phyloP scores from a whole-genome alignment of 1,140 invertebrate species.

The Penaeus vannamei region DNA sequence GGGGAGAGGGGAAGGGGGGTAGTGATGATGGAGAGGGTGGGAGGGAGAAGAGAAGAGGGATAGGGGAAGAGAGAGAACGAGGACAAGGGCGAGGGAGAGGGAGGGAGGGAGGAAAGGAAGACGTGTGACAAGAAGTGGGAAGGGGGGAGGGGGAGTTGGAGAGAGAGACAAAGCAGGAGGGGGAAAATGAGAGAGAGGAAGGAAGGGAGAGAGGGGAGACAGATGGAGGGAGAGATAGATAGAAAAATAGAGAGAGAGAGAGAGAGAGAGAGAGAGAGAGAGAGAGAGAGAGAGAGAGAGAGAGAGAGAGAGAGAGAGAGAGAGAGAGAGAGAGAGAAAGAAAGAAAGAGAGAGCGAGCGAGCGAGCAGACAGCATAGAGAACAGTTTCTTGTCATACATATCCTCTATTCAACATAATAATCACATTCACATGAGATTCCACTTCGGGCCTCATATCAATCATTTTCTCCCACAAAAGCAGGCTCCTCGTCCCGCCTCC shows the following conservation, averaged over 20 bases:
- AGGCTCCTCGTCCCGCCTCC: background rate
- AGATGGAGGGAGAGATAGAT: background rate
- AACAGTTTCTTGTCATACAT: background rate
- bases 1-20: too few species aligned
- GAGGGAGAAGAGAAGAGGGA: too few species aligned
- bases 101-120: too few species aligned
- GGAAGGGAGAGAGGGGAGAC: background rate
- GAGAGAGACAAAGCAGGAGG: background rate
- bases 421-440: constrained; percentile 28
- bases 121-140: too few species aligned
- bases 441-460: constrained; percentile 19
- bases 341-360: background rate
- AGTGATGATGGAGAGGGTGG: too few species aligned
- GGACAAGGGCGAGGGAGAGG: background rate
- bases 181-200: background rate
- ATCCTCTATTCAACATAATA: constrained; percentile 29
- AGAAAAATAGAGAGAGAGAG: background rate
- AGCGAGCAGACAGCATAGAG: background rate
- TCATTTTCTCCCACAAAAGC: constrained; percentile 38
- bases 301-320: constrained; percentile 22
- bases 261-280: too few species aligned
- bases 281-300: too few species aligned
- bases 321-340: background rate
- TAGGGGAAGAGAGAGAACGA: too few species aligned
- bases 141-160: background rate